Evolutionary conservation across 2,888 invertebrate species (phyloP), one percentile per base, ranked within the genome.

Genomic region (Parnassius apollo): DNA sequence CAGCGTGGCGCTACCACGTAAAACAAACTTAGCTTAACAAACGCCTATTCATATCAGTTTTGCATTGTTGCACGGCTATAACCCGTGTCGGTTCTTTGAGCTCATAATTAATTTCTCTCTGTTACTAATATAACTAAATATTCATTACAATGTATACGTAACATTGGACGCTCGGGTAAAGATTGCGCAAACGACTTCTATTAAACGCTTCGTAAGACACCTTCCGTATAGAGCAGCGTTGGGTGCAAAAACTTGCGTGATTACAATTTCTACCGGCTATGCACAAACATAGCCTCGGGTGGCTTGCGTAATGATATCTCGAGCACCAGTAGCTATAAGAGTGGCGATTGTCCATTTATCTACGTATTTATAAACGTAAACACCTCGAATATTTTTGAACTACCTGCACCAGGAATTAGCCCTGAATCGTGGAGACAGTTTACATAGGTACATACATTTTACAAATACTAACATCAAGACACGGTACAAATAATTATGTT

Each of bases 301-400:
- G 13, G 13, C n/a, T 49, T 49, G 49, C 49, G 49, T 49, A 49
- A 49, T 49, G 49, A 13, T 11, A 49, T 13, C 49, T 49, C 18
- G 13, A 49, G 13, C 49, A n/a, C 8, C 49, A 8, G 49, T 49
- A 49, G 49, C 49, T n/a, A 49, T 13, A 18, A 13, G 13, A 12
- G 13, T 4, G 49, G 13, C 13, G 49, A 49, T 1, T 48, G 12
- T 49, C 8, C 2, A 49, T 13, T 8, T 12, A 9, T 18, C n/a
- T n/a, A n/a, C n/a, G n/a, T n/a, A n/a, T n/a, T n/a, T n/a, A 18
- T 1, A 18, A 1, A 18, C 18, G 18, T 18, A 18, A 1, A 18
- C 18, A 18, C 18, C 18, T 1, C 18, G 18, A 18, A 18, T 18
- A 18, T 18, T 18, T 18, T 18, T 18, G 18, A 18, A 18, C 18